phyloP scores from a whole-genome alignment of 2,113 vertebrate genomes.

The Calcarius ornatus region DNA sequence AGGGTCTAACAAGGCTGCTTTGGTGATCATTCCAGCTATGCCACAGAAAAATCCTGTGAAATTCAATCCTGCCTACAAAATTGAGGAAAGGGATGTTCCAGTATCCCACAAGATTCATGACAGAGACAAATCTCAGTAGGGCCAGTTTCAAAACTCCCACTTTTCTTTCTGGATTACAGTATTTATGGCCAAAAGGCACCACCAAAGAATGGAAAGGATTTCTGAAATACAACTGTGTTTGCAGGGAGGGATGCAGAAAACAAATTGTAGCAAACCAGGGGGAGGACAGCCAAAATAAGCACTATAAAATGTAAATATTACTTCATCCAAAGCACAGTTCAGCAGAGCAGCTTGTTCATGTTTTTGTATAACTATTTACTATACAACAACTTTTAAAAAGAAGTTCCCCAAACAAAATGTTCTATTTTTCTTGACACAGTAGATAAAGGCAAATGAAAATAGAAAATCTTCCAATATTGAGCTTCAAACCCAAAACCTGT shows the following conservation, averaged over 20 bases:
- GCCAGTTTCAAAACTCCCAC: neutral
- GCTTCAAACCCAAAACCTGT: neutral
- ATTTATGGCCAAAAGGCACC: neutral
- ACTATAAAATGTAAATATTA: constrained; percentile 11
- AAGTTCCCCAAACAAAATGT: neutral
- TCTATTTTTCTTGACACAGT: neutral
- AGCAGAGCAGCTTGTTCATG: neutral
- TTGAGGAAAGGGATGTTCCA: neutral
- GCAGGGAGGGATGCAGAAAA: neutral
- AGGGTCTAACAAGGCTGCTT: neutral
- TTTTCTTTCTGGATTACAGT: neutral
- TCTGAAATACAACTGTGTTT: neutral
- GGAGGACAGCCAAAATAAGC: constrained; percentile 15
- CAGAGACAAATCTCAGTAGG: neutral
- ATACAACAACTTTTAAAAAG: neutral
- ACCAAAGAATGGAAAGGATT: neutral
- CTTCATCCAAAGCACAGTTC: neutral
- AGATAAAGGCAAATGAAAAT: neutral
- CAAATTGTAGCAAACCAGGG: neutral
- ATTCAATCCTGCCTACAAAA: neutral
- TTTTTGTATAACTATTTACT: neutral
- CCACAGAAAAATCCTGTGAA: neutral
- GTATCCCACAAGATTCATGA: neutral
- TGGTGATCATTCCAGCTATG: neutral
- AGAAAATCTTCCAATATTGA: neutral